Evolutionary conservation across 2,797 vertebrate genomes (phyloP), one percentile per base, ranked within the genome.

Genomic region (Serranus cabrilla): DNA sequence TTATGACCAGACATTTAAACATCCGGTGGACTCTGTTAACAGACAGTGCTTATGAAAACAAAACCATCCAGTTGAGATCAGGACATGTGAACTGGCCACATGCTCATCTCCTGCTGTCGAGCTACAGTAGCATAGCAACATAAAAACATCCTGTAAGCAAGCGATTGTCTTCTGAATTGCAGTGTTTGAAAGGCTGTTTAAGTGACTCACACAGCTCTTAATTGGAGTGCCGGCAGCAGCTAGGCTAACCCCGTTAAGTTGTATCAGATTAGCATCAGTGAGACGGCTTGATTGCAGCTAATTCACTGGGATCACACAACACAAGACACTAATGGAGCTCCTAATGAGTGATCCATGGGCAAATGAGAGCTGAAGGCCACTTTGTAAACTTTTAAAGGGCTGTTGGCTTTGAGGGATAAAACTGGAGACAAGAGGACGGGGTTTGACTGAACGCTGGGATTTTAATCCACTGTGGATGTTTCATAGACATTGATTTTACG

Each of bases 231-330:
- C 62, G 1, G 71, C 78, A 74, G 80, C 76, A 61, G 83, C 81
- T 78, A 69, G 13, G 56, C 76, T 87, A 89, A 88, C 91, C 83
- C 81, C 54, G 59, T 90, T 91, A 69, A 87, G 75, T 84, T 88
- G 83, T 83, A 80, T 76, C 52, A 72, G 80, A 91, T 91, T 86
- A 88, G 82, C 80, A 87, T 91, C 84, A 90, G 76, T 80, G 54
- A 83, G 78, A 81, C 20, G 14, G 64, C 83, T 86, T 88, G 84
- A 89, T 84, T 84, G 80, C 78, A 64, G 78, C 74, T 89, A 84
- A 91, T 85, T 90, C 54, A 56, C 66, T 68, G 66, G 74, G 87
- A 91, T 91, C 86, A 83, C 85, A 84, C 60, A 72, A 83, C 69
- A 73, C 66, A 58, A 55, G 69, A 82, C 75, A 45, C 79, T 80